Evolutionary conservation across 2,113 vertebrate genomes (phyloP), one percentile per base, ranked within the genome.

Genomic region (Triplophysa rosa): DNA sequence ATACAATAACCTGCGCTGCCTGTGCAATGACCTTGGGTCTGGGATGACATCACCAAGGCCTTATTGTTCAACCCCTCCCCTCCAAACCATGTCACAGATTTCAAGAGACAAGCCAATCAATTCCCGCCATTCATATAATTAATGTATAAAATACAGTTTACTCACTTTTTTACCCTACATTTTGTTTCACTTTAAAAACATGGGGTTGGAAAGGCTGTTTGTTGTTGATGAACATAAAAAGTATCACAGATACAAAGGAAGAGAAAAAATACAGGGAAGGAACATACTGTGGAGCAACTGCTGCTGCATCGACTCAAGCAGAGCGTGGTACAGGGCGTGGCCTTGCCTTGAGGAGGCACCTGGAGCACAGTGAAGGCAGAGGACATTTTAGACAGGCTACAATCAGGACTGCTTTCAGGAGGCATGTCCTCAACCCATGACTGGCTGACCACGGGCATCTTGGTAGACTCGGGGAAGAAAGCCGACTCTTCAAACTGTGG

Each of bases 291-390:
- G 87, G 97, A 98, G 42, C 47, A 69, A 37, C 76, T 76, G 65
- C 58, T 72, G 86, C 47, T 72, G 86, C 95, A 96, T 83, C 93
- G 95, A 86, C 94, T 96, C 80, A 93, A 93, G 45, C 94, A 96
- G 2, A 96, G 94, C 0, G 94, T 96, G 82, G 90, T 89, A 81
- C 90, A 96, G 85, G 74, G 61, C 1, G 62, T 77, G 62, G 19
- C 24, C 10, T 66, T 77, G 17, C 93, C 92, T 0, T 91, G 87
- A 0, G 88, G 89, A 0, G 78, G 89, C 0, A 82, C 90, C 90
- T 96, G 95, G 75, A 93, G 94, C 80, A 93, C 82, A 0, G 90
- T 92, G 86, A 97, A 96, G 3, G 94, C 84, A 0, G 91, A 84
- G 0, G 89, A 90, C 82, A 93, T 84, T 0, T 84, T 91, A 45